A percentile compares a stretch with the other conserved stretches of the same genome.
These are phyloP conservation scores for Apostichopus leukothele DNA, from an alignment of 53 echinoderm and acorn worm species.

Conservation along the genomic window DNA sequence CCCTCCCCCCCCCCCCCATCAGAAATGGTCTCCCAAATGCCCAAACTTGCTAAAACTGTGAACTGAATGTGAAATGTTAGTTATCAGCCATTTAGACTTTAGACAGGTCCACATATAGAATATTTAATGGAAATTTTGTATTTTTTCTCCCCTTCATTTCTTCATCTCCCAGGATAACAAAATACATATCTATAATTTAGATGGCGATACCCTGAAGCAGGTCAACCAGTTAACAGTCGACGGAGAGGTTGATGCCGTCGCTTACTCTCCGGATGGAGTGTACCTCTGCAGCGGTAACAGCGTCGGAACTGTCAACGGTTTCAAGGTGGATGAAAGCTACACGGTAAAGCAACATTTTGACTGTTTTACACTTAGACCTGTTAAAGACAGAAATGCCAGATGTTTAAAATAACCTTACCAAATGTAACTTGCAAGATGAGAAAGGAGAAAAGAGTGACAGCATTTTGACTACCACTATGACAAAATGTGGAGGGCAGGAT, in stretches of 20 bases:
- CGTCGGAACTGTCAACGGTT: conserved; percentile 24
- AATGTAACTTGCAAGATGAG: too few species aligned
- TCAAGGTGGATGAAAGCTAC: conserved; percentile 35
- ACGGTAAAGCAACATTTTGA: conserved; percentile 29
- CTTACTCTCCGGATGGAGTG: conserved; percentile 57
- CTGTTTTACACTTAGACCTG: neutral
- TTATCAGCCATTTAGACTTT: too few species aligned
- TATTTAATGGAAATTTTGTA: neutral
- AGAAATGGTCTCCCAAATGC: neutral
- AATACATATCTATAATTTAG: conserved; percentile 53
- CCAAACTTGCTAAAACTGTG: neutral
- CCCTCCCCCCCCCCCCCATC: too few species aligned
- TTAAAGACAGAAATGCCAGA: too few species aligned
- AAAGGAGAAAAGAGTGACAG: too few species aligned
- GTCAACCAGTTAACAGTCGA: conserved; percentile 36
- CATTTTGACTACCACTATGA: too few species aligned
- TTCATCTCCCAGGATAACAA: conserved; percentile 28
- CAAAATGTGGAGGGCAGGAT: too few species aligned
- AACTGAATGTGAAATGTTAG: too few species aligned
- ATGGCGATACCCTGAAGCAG: conserved; percentile 47
- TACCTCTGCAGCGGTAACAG: conserved; percentile 29
- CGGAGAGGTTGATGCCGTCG: conserved; percentile 27
- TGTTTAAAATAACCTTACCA: too few species aligned
- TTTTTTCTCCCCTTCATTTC: neutral
- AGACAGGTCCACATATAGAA: neutral